A percentile compares a stretch with the other conserved stretches of the same genome.
Evolutionary conservation across 1,140 invertebrate genomes (phyloP).

Genomic region (Oedothorax gibbosus): DNA sequence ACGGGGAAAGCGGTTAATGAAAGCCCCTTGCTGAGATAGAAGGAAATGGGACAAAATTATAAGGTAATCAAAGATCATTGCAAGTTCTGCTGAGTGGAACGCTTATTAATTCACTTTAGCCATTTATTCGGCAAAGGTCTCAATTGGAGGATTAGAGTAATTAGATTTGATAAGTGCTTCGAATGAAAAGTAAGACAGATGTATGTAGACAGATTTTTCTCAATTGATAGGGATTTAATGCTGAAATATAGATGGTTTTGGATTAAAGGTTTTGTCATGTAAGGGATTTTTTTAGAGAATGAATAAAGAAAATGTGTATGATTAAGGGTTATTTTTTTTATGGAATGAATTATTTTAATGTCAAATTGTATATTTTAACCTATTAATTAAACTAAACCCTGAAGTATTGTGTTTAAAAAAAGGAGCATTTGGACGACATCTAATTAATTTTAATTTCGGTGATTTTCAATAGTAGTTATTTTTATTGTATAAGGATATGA

Average conservation of each 20-base stretch:
- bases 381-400: no score
- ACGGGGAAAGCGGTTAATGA: slow-evolving; percentile 33
- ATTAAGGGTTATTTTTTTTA: no score
- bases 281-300: no score
- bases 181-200: background rate
- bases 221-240: background rate
- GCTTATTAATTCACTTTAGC: slow-evolving; percentile 44
- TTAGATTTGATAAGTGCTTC: slow-evolving; percentile 25
- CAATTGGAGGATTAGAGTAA: slow-evolving; percentile 36
- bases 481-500: no score
- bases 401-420: no score
- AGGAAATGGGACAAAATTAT: slow-evolving; percentile 37
- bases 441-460: no score
- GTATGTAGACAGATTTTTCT: background rate
- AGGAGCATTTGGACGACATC: no score
- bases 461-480: no score
- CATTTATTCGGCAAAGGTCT: slow-evolving; percentile 17
- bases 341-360: no score
- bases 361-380: no score
- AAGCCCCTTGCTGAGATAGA: slow-evolving; percentile 10
- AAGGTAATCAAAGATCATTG: slow-evolving; percentile 41
- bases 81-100: slow-evolving; percentile 9
- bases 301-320: no score
- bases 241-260: background rate
- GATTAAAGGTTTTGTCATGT: background rate